Evolutionary conservation across 2,888 invertebrate genomes (phyloP).

Genomic region (Ctenicera cuprea): DNA sequence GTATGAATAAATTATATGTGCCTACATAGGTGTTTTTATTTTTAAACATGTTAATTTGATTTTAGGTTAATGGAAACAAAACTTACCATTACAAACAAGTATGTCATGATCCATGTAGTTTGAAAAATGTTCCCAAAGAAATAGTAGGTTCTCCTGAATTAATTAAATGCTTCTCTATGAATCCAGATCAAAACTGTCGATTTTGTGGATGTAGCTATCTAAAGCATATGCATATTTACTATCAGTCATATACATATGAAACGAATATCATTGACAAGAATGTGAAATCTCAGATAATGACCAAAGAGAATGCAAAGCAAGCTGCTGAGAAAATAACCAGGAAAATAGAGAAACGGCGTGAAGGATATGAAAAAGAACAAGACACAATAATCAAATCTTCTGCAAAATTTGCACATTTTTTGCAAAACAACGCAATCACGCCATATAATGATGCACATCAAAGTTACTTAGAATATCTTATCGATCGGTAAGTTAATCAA

Average conservation of each 20-base stretch:
- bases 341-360: not conserved
- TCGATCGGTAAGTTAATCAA: slow-evolving; percentile 63
- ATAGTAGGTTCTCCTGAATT: slow-evolving; percentile 65
- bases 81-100: slow-evolving; percentile 62
- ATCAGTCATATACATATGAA: slow-evolving; percentile 63
- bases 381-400: slow-evolving; percentile 61
- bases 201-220: slow-evolving; percentile 64
- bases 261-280: slow-evolving; percentile 60
- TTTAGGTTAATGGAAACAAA: slow-evolving; percentile 12
- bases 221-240: slow-evolving; percentile 68
- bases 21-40: no score
- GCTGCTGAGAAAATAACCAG: slow-evolving; percentile 20
- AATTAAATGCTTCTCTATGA: slow-evolving; percentile 64
- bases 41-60: no score
- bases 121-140: slow-evolving; percentile 65
- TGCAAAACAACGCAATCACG: slow-evolving; percentile 66
- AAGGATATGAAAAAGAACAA: slow-evolving; percentile 61
- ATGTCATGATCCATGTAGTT: slow-evolving; percentile 59
- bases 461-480: slow-evolving; percentile 65
- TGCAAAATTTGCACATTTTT: slow-evolving; percentile 67
- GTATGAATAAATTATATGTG: no score
- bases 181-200: slow-evolving; percentile 41
- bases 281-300: slow-evolving; percentile 59
- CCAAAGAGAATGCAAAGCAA: slow-evolving; percentile 56
- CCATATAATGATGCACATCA: slow-evolving; percentile 66